Base-by-base conservation (phyloP, 2,797 vertebrate species). In the Nyctibius grandis region DNA sequence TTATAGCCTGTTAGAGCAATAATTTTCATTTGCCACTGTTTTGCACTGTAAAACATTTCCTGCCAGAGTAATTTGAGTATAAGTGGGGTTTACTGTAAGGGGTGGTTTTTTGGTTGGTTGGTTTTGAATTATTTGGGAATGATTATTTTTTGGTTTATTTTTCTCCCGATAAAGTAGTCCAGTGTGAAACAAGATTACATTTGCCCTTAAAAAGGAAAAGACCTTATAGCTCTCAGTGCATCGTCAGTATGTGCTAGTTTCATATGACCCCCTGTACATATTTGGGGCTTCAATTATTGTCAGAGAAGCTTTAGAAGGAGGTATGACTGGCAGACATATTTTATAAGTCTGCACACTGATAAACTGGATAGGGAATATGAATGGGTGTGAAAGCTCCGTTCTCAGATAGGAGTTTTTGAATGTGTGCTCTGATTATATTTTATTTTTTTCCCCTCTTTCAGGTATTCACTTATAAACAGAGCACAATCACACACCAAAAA, bases 401-500 rank as follows among this genome's bases (percentile, higher is more conserved):
- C 54, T 63, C 19, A 54, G 25, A 23, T 16, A 19, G 20, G 28
- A 57, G 6, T 29, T 79, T 88, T 31, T 89, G 15, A 92, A 38
- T n/a, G 12, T 48, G 19, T 77, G 19, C 36, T 82, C 63, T 89
- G 51, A 77, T 76, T 63, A 8, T 38, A 16, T 7, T 72, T 45
- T 11, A 26, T 65, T 73, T 70, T 11, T 65, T 93, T 83, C 38
- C 18, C 16, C 28, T 33, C 82, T 80, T 85, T 75, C 96, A 99
- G 99, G 99, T 99, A 56, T 99, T 99, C 98, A 99, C 99, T 36
- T 99, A 99, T 45, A 99, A 99, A 96, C 99, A 99, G 98, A 99
- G 98, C 67, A 98, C 99, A 0, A 98, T 99, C 65, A 99, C 98
- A 44, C 98, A 98, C 44, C 99, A 99, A 97, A 99, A 99, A 97